Evolutionary conservation across 2,113 vertebrate species (phyloP).

Genomic region (Puma concolor): DNA sequence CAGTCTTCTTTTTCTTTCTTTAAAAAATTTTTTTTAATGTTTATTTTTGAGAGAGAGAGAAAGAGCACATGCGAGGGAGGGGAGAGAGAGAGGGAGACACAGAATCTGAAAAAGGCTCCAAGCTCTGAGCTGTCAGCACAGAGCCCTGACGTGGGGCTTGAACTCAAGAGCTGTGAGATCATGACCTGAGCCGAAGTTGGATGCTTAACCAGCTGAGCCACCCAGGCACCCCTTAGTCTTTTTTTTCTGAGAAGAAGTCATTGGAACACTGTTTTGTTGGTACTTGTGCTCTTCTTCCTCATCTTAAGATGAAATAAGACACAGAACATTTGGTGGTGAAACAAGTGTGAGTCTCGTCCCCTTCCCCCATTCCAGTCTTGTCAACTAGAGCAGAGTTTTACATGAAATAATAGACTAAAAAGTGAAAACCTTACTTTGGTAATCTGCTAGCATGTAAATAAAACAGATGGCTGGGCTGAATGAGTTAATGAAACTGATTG

Average conservation of each 20-base stretch:
- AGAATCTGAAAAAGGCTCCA: too few species aligned
- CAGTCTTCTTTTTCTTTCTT: background rate
- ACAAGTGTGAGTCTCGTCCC: background rate
- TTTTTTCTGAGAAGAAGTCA: background rate
- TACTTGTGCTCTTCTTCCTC: background rate
- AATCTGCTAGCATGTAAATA: background rate
- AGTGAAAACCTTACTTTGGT: background rate
- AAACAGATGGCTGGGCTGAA: background rate
- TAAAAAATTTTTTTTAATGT: too few species aligned
- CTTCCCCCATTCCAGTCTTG: too few species aligned
- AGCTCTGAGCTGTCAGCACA: too few species aligned
- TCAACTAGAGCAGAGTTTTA: background rate
- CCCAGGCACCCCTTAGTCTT: too few species aligned
- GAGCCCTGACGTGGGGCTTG: too few species aligned
- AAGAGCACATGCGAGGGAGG: too few species aligned
- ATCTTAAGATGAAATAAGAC: background rate
- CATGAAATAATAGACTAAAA: background rate
- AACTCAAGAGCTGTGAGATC: too few species aligned
- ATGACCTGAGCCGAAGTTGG: too few species aligned
- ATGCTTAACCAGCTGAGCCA: too few species aligned
- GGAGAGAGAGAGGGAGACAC: too few species aligned
- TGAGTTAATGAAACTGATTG: background rate
- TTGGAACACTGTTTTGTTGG: background rate
- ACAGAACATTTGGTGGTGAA: background rate
- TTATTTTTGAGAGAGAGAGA: too few species aligned